phyloP scores from a whole-genome alignment of 2,888 invertebrate genomes.

The Coremacera marginata region DNA sequence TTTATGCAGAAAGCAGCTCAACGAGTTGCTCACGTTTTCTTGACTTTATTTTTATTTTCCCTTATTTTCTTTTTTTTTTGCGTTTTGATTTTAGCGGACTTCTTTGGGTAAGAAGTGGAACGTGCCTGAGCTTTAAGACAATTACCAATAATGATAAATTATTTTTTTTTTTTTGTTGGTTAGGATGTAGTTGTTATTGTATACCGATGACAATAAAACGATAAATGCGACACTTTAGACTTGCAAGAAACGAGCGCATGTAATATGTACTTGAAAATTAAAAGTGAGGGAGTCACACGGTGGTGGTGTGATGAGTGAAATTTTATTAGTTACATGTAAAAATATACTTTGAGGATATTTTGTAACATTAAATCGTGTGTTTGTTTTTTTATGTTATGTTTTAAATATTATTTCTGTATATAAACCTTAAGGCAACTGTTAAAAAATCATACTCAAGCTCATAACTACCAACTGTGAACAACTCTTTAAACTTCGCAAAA shows the following conservation, averaged over 20 bases:
- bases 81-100: neutral
- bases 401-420: neutral
- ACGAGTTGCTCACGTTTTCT: slow-evolving; percentile 5
- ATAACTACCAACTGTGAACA: neutral
- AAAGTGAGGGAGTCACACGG: too few species aligned
- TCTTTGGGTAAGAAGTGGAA: slow-evolving; percentile 14
- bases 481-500: neutral
- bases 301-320: too few species aligned
- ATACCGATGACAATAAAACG: neutral
- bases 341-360: too few species aligned
- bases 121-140: slow-evolving; percentile 2
- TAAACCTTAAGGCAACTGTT: neutral
- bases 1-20: neutral
- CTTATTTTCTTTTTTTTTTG: neutral
- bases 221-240: neutral
- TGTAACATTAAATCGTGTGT: neutral
- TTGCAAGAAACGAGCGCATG: neutral
- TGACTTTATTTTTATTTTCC: neutral
- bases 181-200: neutral
- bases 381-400: neutral
- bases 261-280: too few species aligned
- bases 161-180: too few species aligned
- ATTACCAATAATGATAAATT: neutral
- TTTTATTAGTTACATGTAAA: too few species aligned
- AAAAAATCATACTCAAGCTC: neutral